These are phyloP conservation scores for Anhinga anhinga DNA, from an alignment of 2,113 vertebrate species.

Conservation along the genomic window DNA sequence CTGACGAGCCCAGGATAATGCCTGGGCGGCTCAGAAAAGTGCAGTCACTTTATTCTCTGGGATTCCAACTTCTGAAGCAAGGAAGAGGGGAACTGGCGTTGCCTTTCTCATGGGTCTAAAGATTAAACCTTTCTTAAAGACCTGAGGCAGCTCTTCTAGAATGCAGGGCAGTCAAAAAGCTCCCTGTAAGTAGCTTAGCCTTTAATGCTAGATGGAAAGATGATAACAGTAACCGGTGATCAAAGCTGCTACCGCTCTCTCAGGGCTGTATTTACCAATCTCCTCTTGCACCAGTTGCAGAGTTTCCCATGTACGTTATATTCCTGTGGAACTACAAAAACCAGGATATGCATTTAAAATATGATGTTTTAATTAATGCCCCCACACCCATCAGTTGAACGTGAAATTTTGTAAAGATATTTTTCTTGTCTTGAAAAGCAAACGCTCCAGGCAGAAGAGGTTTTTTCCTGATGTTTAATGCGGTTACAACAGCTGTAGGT, in stretches of 20 bases:
- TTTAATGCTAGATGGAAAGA: background rate
- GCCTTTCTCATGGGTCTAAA: background rate
- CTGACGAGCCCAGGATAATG: rapidly evolving
- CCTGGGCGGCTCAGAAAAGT: background rate
- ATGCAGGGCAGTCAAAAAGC: conserved; percentile 17
- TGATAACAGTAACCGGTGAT: background rate
- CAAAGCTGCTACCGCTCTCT: background rate
- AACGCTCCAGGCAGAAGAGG: background rate
- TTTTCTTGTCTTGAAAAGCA: background rate
- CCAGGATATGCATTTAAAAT: rapidly evolving
- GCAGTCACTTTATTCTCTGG: background rate
- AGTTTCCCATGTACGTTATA: background rate
- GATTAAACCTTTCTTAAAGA: conserved; percentile 25
- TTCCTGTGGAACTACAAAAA: background rate
- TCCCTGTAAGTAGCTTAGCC: conserved; percentile 18
- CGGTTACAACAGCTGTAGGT: too few relatives aligned
- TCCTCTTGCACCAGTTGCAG: background rate
- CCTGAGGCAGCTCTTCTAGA: background rate
- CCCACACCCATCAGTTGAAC: background rate
- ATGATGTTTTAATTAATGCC: background rate
- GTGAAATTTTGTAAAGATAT: rapidly evolving
- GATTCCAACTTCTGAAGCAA: background rate
- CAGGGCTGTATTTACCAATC: background rate
- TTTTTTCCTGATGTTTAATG: rapidly evolving
- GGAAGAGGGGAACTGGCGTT: background rate